A percentile compares a stretch with the other conserved stretches of the same genome.
phyloP scores from a whole-genome alignment of 2,113 vertebrate genomes.

The Scophthalmus maximus region DNA sequence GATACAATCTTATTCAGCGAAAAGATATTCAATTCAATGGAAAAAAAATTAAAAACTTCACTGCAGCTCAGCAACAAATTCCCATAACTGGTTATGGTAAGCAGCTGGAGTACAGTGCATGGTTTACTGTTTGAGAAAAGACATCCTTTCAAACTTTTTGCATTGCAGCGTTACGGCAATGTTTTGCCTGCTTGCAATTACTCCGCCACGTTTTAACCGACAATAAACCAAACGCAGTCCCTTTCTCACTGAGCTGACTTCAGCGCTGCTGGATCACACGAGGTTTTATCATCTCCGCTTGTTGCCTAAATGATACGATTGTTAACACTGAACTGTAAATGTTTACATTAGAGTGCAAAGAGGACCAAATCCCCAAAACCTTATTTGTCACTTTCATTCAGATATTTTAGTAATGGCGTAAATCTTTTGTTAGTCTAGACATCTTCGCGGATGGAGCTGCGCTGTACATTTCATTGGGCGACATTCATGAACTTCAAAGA shows the following conservation, averaged over 20 bases:
- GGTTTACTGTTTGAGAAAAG: conserved; percentile 50
- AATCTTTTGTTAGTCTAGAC: not conserved
- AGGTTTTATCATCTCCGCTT: conserved; percentile 36
- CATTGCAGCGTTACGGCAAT: conserved; percentile 46
- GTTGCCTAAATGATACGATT: conserved; percentile 6
- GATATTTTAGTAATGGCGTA: not conserved
- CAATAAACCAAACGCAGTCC: conserved; percentile 18
- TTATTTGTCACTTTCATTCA: not conserved
- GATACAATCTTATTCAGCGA: conserved; percentile 53
- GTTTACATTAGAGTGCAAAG: conserved; percentile 20
- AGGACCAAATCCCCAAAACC: not conserved
- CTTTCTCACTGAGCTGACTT: conserved; percentile 5
- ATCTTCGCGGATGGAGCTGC: conserved; percentile 1
- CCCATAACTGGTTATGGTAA: conserved; percentile 52
- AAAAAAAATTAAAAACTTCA: conserved; percentile 25
- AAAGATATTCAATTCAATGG: conserved; percentile 58
- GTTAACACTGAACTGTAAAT: conserved; percentile 18
- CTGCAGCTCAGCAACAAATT: conserved; percentile 43
- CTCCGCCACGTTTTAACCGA: conserved; percentile 20
- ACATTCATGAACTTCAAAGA: conserved; percentile 45
- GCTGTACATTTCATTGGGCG: conserved; percentile 3
- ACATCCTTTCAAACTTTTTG: conserved; percentile 49
- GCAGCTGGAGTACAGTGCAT: conserved; percentile 33
- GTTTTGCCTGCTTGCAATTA: conserved; percentile 53
- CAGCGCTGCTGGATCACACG: too few species aligned